Base-by-base conservation (phyloP, 2,797 vertebrate genomes). In the Dermochelys coriacea region DNA sequence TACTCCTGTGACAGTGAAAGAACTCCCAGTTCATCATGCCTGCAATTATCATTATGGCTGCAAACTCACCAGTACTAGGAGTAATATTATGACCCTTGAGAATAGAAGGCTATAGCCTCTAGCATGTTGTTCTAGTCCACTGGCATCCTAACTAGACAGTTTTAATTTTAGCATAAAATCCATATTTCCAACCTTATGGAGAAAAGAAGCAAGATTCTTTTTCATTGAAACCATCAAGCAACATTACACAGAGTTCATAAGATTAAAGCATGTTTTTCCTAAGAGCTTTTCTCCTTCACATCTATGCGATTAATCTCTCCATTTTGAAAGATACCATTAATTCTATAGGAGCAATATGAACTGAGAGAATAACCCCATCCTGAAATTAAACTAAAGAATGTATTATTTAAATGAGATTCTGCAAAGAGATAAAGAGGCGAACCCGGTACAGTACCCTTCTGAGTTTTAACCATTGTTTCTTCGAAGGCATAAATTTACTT, bases 141-240 rank as follows among this genome's bases (percentile, higher is more conserved):
- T 91, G 93, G 85, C 92, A 27, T 95, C 93, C 95, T 97, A 98
- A 97, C 95, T 86, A 97, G 97, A 90, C 94, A 96, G 96, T 3
- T 2, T 96, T 94, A 93, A 94, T 90, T 96, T 97, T 95, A 96
- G 95, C 97, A 97, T 96, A 95, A 97, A 98, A 97, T 97, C 93
- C 96, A 94, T 97, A 96, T 97, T 97, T 80, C 87, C 95, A 92
- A 91, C 83, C 88, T 93, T 85, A 77, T 64, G 87, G 88, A 96
- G 89, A 34, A 89, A 75, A 0, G 1, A 95, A 54, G 37, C 55
- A 50, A 85, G 89, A 82, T 94, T 82, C 95, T 55, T 83, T 87
- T 91, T 85, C 79, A 49, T 18, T 6, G 37, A 31, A 80, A 93
- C 78, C 81, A 84, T 90, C 91, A 86, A 78, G 47, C 57, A 80